Evolutionary conservation across 2,888 invertebrate genomes (phyloP), one percentile per base, ranked within the genome.

Genomic region (Heterodera filipjevi): DNA sequence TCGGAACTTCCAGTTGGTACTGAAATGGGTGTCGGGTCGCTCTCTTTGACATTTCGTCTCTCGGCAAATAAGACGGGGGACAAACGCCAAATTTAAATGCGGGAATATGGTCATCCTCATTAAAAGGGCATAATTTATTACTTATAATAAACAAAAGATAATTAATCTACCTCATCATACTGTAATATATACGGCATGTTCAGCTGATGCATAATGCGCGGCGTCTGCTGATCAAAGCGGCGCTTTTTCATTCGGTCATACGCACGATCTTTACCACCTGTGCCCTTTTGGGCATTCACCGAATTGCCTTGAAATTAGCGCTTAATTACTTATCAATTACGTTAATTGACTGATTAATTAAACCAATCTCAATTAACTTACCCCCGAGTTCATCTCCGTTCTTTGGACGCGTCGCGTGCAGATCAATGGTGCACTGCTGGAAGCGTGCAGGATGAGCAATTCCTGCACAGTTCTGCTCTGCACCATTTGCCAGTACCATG

Each of bases 31-130:
- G 64, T 35, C 33, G 68, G 3, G 68, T 68, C 19, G 16, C 16
- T 33, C 19, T 32, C 32, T 19, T 68, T 35, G 68, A 35, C 35
- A 35, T 35, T 68, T 35, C 68, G 68, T 32, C 68, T 68, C 68
- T 59, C 27, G 59, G 59, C 46, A 75, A 64, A 75, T 75, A 75
- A 5, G 75, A 75, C 19, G 66, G 30, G 22, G 75, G 75, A 32
- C 75, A 75, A 2, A 66, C 66, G 53, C 75, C 75, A 53, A 75
- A 12, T 10, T 32, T 32, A 68, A 68, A 35, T 68, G 68, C 33
- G 33, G 35, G 19, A 35, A 32, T 14, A 19, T 35, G 68, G 5
- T 33, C 68, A 30, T 10, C 33, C 33, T 68, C 3, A 53, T 53
- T 22, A 19, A 53, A 22, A 53, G 22, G 2, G 53, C 22, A 53